Percentiles rank a stretch among this genome's conserved stretches.
These are phyloP conservation scores for Cervus canadensis DNA, from an alignment of 2,113 vertebrate genomes.

Conservation along the genomic window DNA sequence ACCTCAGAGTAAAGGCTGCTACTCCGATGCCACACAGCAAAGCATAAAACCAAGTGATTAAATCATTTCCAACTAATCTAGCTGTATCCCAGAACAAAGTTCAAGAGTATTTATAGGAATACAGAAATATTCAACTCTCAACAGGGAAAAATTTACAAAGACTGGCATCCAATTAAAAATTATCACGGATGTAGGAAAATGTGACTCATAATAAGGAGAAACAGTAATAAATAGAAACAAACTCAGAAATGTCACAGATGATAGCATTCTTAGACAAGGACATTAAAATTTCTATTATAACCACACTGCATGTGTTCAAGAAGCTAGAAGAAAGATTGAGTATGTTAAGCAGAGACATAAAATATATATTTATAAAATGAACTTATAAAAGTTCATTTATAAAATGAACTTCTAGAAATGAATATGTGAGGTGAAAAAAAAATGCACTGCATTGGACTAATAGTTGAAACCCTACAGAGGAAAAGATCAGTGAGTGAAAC, in stretches of 20 bases:
- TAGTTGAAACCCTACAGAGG: not conserved
- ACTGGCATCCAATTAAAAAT: not conserved
- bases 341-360: not conserved
- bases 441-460: not conserved
- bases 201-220: not conserved
- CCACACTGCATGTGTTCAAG: not conserved
- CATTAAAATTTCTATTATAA: not conserved
- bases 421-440: not conserved
- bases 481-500: not conserved
- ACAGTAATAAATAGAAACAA: not conserved
- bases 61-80: not conserved
- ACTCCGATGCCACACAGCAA: not conserved
- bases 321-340: not conserved
- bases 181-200: not conserved
- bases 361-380: not conserved
- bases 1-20: not conserved
- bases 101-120: constrained; percentile 1
- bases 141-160: not conserved
- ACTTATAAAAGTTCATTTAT: not conserved
- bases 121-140: not conserved
- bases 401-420: not conserved
- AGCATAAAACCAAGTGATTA: not conserved
- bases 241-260: not conserved
- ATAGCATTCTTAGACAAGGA: not conserved
- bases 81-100: not conserved